Base-by-base conservation (phyloP, 1,140 invertebrate genomes). In the Bradysia coprophila region DNA sequence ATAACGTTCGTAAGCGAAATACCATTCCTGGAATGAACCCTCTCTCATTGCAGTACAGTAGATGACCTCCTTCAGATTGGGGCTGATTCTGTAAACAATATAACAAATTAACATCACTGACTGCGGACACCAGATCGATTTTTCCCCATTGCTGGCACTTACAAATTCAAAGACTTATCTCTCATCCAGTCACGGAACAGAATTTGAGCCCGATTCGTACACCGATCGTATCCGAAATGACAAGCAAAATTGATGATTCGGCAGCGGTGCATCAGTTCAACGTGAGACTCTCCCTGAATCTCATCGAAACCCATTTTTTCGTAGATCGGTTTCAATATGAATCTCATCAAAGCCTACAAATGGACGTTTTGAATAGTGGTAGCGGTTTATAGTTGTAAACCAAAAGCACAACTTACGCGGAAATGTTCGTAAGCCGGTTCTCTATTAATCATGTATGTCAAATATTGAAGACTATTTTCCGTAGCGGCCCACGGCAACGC, bases 21-120 rank as follows among this genome's bases (percentile, higher is more conserved):
- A 39, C 64, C 71, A 76, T 48, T 73, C 71, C 2, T 54, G 46
- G 5, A 51, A 51, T 16, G 55, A 54, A 2, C 69, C 71, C 32
- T 68, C 43, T 21, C 62, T 63, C 2, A 76, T 39, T 15, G 69
- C 66, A 8, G 61, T 63, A 46, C 73, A 76, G 51, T 74, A 75
- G 5, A 75, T 59, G 4, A 58, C 57, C 15, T 55, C 46, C 43
- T 61, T 66, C 3, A 65, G 46, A 50, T 70, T 63, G 23, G 56
- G 55, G n/a, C 53, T 52, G 41, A 70, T 66, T 34, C 65, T 69
- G 42, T 32, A 44, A 44, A 13, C 8, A 43, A 20, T 2, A 40
- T 13, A 33, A 18, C 11, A 39, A 21, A 21, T 21, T 16, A 13
- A 20, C 9, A 15, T n/a, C 22, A 8, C n/a, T 6, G 2, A 38